Conservation (phyloP, 2,113 vertebrate genomes). For the Calypte anna region DNA sequence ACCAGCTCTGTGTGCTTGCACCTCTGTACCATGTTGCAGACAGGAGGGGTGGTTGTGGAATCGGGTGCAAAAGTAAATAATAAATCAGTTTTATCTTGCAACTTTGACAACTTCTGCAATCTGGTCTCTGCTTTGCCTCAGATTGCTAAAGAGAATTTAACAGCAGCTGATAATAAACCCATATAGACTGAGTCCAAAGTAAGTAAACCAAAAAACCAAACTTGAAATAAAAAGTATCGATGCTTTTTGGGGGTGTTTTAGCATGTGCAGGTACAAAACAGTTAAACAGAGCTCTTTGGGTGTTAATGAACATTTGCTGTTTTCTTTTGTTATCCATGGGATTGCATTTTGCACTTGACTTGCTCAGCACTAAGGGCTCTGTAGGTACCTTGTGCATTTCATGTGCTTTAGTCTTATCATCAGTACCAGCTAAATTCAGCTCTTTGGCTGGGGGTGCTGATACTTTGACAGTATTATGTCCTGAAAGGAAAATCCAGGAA, state of each 20-base stretch:
- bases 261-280: background rate
- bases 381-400: fast-evolving
- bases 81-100: background rate
- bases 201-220: background rate
- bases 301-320: background rate
- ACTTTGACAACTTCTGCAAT: background rate
- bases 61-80: background rate
- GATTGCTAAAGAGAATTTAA: background rate
- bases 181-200: background rate
- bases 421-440: background rate
- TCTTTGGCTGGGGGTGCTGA: too few species aligned
- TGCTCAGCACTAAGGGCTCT: background rate
- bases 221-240: fast-evolving
- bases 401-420: fast-evolving
- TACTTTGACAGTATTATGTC: background rate
- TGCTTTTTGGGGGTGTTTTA: background rate
- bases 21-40: background rate
- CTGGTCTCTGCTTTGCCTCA: background rate
- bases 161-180: background rate
- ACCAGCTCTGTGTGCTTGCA: background rate
- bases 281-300: background rate
- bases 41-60: background rate
- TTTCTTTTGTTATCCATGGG: background rate
- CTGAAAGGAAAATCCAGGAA: background rate
- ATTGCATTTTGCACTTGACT: background rate